Evolutionary conservation across 2,113 vertebrate genomes (phyloP).

Genomic region (Oxyura jamaicensis): DNA sequence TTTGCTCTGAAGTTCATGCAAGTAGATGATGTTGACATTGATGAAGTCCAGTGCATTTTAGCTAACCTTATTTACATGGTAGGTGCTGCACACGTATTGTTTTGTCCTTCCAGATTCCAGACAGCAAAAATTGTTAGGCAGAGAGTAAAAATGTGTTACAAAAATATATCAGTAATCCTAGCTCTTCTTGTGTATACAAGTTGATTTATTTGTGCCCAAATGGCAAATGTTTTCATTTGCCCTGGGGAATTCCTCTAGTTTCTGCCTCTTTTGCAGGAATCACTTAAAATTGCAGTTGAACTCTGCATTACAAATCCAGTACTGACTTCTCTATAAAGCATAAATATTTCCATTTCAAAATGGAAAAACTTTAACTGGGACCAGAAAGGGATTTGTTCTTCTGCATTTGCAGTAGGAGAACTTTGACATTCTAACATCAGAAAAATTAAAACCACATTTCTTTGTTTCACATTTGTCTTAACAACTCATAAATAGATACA

Average conservation of each 20-base stretch:
- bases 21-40: constrained; percentile 92
- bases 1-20: constrained; percentile 92
- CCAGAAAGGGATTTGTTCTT: background rate
- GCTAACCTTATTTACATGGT: constrained; percentile 98
- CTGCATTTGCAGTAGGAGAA: background rate
- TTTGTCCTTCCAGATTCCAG: background rate
- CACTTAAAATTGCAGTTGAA: background rate
- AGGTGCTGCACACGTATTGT: background rate
- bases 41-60: constrained; percentile 95
- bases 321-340: background rate
- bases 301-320: background rate
- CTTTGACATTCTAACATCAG: background rate
- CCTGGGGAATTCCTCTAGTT: background rate
- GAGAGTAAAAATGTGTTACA: background rate
- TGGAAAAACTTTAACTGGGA: background rate
- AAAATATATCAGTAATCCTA: background rate
- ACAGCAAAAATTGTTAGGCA: background rate
- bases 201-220: background rate
- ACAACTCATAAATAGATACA: background rate
- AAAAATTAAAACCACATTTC: background rate
- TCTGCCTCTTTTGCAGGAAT: background rate
- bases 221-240: background rate
- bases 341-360: background rate
- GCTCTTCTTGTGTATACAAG: background rate
- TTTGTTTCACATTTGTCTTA: background rate